Percentiles rank a stretch among this genome's conserved stretches.
Evolutionary conservation across 2,888 invertebrate genomes (phyloP).

Genomic region (Asteroscopus sphinx): DNA sequence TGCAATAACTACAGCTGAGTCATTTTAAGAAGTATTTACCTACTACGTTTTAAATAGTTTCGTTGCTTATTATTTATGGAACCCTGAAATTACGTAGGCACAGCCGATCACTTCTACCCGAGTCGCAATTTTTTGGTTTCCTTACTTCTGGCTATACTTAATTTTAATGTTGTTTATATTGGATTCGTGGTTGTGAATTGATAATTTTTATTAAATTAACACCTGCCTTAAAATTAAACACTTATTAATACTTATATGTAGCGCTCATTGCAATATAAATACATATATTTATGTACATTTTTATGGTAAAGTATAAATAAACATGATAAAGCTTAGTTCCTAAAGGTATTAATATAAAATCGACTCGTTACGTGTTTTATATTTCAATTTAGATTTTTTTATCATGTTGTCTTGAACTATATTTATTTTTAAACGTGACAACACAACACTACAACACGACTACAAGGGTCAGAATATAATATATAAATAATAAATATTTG

Average conservation of each 20-base stretch:
- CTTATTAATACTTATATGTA: conserved; percentile 2
- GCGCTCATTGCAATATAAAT: not conserved
- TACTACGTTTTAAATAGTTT: not conserved
- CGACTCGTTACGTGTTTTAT: not conserved
- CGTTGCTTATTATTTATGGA: conserved; percentile 7
- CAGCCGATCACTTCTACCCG: conserved; percentile 67
- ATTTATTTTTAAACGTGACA: too few relatives aligned
- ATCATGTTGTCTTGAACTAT: too few relatives aligned
- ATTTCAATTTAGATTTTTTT: too few relatives aligned
- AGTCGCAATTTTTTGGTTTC: conserved; percentile 70
- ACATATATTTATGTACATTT: too few relatives aligned
- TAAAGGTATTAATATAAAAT: not conserved
- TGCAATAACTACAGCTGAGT: too few relatives aligned
- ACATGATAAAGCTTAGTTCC: too few relatives aligned
- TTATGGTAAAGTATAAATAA: too few relatives aligned
- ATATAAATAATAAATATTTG: too few relatives aligned
- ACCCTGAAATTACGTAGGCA: conserved; percentile 50
- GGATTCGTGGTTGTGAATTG: conserved; percentile 29
- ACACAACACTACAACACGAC: too few relatives aligned
- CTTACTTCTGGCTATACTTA: conserved; percentile 46
- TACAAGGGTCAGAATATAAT: too few relatives aligned
- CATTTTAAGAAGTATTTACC: too few relatives aligned
- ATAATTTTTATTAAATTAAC: conserved; percentile 45
- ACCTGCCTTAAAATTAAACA: conserved; percentile 32
- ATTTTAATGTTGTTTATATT: conserved; percentile 48